phyloP scores from a whole-genome alignment of 1,140 invertebrate genomes.

The Proales similis region DNA sequence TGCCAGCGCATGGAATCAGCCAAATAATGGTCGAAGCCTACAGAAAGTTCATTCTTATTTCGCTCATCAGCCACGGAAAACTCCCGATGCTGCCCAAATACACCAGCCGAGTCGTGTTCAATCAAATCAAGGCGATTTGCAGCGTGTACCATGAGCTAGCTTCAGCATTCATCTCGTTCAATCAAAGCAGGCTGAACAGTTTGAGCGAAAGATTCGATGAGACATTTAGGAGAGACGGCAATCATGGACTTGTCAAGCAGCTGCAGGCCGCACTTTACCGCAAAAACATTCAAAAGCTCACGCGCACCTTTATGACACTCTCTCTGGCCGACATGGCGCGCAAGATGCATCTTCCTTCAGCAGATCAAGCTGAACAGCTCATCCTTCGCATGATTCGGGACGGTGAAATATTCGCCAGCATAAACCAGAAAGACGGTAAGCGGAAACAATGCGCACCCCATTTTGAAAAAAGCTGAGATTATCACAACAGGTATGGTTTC shows the following conservation, averaged over 20 bases:
- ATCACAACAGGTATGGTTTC: conserved; percentile 69
- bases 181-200: conserved; percentile 7
- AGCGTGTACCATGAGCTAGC: conserved; percentile 23
- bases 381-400: conserved; percentile 96
- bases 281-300: conserved; percentile 90
- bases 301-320: conserved; percentile 90
- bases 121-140: conserved; percentile 24
- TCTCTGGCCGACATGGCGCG: conserved; percentile 86
- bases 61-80: conserved; percentile 81
- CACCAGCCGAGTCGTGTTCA: conserved; percentile 15
- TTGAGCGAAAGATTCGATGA: conserved; percentile 8
- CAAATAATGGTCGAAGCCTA: conserved; percentile 94
- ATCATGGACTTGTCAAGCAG: conserved; percentile 61
- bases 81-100: conserved; percentile 49
- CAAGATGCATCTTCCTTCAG: conserved; percentile 72
- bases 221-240: conserved; percentile 59
- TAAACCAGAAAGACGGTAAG: conserved; percentile 82
- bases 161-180: background rate
- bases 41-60: conserved; percentile 87
- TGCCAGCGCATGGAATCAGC: conserved; percentile 81
- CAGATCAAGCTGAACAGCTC: conserved; percentile 81
- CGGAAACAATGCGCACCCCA: background rate
- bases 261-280: conserved; percentile 80
- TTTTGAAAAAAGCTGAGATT: background rate
- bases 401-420: conserved; percentile 89